Base-by-base conservation (phyloP, 2,888 invertebrate genomes). In the Clostera curtula region DNA sequence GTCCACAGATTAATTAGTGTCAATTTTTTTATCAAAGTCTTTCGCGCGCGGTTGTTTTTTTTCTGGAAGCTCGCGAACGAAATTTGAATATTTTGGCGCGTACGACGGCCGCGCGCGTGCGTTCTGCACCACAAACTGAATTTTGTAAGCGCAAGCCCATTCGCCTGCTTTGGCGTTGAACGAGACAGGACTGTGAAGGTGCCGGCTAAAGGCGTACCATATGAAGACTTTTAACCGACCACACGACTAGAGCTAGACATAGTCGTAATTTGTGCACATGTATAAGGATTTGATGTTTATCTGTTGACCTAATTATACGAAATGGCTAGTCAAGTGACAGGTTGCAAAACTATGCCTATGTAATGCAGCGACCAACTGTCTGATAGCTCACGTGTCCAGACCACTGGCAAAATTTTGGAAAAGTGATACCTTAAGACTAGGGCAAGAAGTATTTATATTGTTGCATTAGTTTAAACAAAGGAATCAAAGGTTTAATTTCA, bases 101-200 rank as follows among this genome's bases (percentile, higher is more conserved):
- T 56, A 58, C 56, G 42, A 58, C 70, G 75, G 69, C 74, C 76
- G 77, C 66, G 76, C 82, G 77, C 76, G 65, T 68, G 72, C 76
- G 72, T 65, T 67, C 67, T 66, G 59, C 72, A 62, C 60, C 68
- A 67, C 73, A 53, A 73, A 80, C 80, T 82, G 76, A 83, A 72
- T 77, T 77, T 76, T 71, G 79, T 75, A 63, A 69, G 73, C 73
- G 75, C 69, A 62, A 51, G 60, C 68, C 65, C 63, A 63, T n/a
- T n/a, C n/a, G n/a, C n/a, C n/a, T 63, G 70, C 63, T 62, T 68
- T 60, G 67, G 68, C 51, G 53, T n/a, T n/a, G n/a, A n/a, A n/a
- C 52, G 50, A 48, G 50, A 55, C 66, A 69, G 69, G 64, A 67
- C 57, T 57, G 77, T 63, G 74, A 77, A 79, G 74, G 80, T 71